Evolutionary conservation across 2,888 invertebrate genomes (phyloP).

Genomic region (Idaea aversata): DNA sequence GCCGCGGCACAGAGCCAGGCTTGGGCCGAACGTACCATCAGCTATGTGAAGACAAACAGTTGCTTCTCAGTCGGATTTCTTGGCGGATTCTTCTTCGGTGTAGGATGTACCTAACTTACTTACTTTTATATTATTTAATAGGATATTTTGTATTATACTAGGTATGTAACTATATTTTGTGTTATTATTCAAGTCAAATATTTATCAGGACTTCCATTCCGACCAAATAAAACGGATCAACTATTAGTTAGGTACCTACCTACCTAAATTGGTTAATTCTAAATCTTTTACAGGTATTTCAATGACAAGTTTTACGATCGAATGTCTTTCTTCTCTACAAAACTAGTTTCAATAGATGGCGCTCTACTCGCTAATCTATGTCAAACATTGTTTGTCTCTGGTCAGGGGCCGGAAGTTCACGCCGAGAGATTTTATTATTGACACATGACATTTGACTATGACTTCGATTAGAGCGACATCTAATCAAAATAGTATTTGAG

Average conservation of each 20-base stretch:
- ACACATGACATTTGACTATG: too few relatives aligned
- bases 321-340: too few relatives aligned
- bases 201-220: neutral
- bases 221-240: too few relatives aligned
- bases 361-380: too few relatives aligned
- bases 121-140: neutral
- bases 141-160: constrained; percentile 19
- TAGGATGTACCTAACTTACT: constrained; percentile 80
- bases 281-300: too few relatives aligned
- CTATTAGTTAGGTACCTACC: neutral
- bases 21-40: constrained; percentile 84
- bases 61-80: constrained; percentile 88
- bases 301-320: too few relatives aligned
- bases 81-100: constrained; percentile 92
- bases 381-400: too few relatives aligned
- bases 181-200: neutral
- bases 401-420: too few relatives aligned
- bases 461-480: too few relatives aligned
- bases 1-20: constrained; percentile 87
- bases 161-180: neutral
- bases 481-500: too few relatives aligned
- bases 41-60: constrained; percentile 83
- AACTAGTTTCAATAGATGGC: too few relatives aligned
- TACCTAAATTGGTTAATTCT: neutral
- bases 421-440: too few relatives aligned